These are phyloP conservation scores for Myiotriccus ornatus DNA, from an alignment of 2,797 vertebrate species.

Conservation along the genomic window DNA sequence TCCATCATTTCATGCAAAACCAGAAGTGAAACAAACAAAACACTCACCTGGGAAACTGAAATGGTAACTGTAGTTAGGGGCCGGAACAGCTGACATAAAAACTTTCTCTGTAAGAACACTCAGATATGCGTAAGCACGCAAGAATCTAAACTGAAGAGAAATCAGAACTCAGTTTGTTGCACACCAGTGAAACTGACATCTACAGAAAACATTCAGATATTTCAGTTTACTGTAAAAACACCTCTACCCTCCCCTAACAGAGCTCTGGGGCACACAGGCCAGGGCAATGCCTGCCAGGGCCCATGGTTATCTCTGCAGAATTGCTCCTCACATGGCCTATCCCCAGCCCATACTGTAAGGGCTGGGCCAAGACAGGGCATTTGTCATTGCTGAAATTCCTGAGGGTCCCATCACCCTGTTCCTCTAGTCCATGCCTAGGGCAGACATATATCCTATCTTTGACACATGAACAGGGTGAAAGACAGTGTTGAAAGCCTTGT, in stretches of 20 bases:
- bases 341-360: background rate
- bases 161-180: background rate
- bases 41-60: background rate
- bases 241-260: background rate
- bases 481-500: background rate
- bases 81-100: background rate
- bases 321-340: background rate
- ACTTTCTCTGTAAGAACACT: background rate
- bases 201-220: background rate
- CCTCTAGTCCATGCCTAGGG: background rate
- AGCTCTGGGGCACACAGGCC: background rate
- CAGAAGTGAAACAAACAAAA: background rate
- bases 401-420: background rate
- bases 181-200: background rate
- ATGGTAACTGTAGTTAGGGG: rapidly evolving
- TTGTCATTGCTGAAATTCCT: background rate
- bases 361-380: background rate
- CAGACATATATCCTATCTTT: background rate
- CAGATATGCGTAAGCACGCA: background rate
- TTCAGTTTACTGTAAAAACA: background rate
- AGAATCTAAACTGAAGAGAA: background rate
- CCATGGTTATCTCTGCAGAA: background rate
- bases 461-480: background rate
- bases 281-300: background rate
- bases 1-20: background rate